Evolutionary conservation across 1,140 invertebrate genomes (phyloP), one percentile per base, ranked within the genome.

Genomic region (Panulirus ornatus): DNA sequence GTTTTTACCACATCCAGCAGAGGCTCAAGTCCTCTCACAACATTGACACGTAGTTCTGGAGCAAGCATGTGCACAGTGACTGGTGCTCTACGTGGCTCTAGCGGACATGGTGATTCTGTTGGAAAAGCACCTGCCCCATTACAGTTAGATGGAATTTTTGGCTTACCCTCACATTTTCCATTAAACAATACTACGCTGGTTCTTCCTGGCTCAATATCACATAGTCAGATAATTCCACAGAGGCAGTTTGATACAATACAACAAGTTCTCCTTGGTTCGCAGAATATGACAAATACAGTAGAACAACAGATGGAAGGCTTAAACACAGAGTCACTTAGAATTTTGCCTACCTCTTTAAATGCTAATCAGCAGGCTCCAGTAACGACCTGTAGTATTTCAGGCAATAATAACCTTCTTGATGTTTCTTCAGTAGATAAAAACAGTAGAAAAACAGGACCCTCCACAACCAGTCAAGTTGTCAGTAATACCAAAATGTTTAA

Each of bases 221-320:
- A 89, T 79, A 42, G 78, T n/a, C 86, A 81, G 8, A 81, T 81
- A 71, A 47, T 63, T 38, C 63, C 73, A 9, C 86, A 88, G 42
- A 82, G 87, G 70, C 76, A 89, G 19, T n/a, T 82, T 58, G 87
- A 89, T 73, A 44, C 54, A 54, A 16, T 81, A 11, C 58, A 88
- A 16, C 86, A 88, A 51, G 54, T 47, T 16, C 36, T 82, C 11
- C n/a, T 76, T 6, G 70, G 78, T 42, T 47, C 78, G 19, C 87
- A 75, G 58, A 36, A 27, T 73, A n/a, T 79, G 30, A 9, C 76
- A 71, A 82, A 73, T 27, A 70, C 83, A 42, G 78, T 44, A 36
- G 87, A 89, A 16, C 75, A 75, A 51, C 86, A 88, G 42, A 14
- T 89, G 34, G 87, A 89, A 38, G 79, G 66, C 38, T 82, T 89